These are phyloP conservation scores for Piscicola geometra DNA, from an alignment of 2,888 invertebrate genomes.

Conservation along the genomic window DNA sequence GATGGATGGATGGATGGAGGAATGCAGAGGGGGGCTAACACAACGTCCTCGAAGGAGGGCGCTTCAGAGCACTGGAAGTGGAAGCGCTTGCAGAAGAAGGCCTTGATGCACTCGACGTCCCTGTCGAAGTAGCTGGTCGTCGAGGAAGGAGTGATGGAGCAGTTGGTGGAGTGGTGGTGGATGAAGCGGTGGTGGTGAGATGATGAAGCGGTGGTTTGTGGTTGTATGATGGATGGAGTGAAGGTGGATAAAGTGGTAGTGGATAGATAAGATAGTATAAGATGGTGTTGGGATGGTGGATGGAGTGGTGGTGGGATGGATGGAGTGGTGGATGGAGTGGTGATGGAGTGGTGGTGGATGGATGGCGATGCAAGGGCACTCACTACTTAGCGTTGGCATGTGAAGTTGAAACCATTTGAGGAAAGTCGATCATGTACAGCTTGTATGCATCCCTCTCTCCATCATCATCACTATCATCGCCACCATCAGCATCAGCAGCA, in stretches of 20 bases:
- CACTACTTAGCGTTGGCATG: slow-evolving; percentile 83
- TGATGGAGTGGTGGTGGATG: too few species aligned
- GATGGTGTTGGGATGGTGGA: not conserved
- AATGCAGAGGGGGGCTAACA: too few species aligned
- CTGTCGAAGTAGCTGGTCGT: slow-evolving; percentile 76
- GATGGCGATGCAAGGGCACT: slow-evolving; percentile 53
- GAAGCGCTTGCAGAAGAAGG: slow-evolving; percentile 84
- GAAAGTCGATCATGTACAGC: slow-evolving; percentile 84
- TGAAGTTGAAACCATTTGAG: slow-evolving; percentile 94
- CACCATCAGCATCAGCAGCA: too few species aligned
- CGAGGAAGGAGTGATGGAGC: not conserved
- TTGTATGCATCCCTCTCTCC: slow-evolving; percentile 57
- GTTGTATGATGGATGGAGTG: too few species aligned
- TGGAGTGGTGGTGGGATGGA: not conserved
- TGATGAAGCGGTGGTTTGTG: too few species aligned
- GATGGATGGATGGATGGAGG: too few species aligned
- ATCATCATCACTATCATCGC: slow-evolving; percentile 19
- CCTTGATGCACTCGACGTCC: slow-evolving; percentile 84
- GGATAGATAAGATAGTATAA: too few species aligned
- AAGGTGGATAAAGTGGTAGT: too few species aligned
- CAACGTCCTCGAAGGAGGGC: slow-evolving; percentile 57
- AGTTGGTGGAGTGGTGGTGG: not conserved
- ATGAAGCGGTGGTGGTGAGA: too few species aligned
- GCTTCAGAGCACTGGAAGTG: slow-evolving; percentile 73
- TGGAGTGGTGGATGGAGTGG: too few species aligned